Percentiles rank a stretch among this genome's conserved stretches.
These are phyloP conservation scores for Anhinga anhinga DNA, from an alignment of 2,113 vertebrate species.

Conservation along the genomic window DNA sequence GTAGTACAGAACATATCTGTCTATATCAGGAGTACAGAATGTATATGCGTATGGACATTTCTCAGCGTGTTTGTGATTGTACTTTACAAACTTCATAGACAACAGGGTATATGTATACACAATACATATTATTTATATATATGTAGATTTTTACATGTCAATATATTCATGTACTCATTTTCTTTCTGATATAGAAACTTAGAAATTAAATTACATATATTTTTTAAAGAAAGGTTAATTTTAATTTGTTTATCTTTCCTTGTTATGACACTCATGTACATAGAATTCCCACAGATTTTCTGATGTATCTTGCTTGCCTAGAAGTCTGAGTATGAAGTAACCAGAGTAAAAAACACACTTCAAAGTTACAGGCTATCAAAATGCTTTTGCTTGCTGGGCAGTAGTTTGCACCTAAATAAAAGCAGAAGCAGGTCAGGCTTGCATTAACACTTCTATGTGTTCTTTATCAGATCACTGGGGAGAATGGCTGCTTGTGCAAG, in stretches of 20 bases:
- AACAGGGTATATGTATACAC: background rate
- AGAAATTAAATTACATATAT: background rate
- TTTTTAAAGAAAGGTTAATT: background rate
- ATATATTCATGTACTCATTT: background rate
- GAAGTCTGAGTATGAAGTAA: background rate
- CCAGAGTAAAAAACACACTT: background rate
- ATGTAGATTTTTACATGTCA: background rate
- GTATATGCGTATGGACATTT: background rate
- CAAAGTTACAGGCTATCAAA: background rate
- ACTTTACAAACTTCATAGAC: background rate
- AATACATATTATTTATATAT: background rate
- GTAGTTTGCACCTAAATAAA: background rate
- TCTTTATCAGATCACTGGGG: background rate
- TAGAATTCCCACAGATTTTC: background rate
- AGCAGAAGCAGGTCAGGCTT: background rate
- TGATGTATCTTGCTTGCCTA: background rate
- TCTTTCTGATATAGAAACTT: background rate
- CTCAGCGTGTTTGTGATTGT: background rate
- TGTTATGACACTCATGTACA: background rate
- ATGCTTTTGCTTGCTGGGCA: background rate
- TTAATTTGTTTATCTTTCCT: background rate
- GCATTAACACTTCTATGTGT: background rate
- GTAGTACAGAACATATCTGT: background rate
- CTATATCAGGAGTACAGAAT: background rate
- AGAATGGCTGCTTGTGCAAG: background rate